A percentile compares a stretch with the other conserved stretches of the same genome.
phyloP scores from a whole-genome alignment of 2,888 invertebrate species.

The Catonia carolina region DNA sequence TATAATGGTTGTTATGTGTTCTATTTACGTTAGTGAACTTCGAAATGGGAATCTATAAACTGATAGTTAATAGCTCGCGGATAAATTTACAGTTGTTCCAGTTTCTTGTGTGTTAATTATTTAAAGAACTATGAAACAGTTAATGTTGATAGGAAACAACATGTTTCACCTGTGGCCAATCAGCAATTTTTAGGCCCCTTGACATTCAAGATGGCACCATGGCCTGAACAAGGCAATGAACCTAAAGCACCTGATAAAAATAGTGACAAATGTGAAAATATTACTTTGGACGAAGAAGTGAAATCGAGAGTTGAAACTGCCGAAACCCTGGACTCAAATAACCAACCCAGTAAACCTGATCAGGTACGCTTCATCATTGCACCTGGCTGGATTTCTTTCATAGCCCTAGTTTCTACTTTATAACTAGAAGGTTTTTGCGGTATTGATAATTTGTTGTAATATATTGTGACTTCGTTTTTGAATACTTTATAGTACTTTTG shows the following conservation, averaged over 20 bases:
- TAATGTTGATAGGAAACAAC: slow-evolving; percentile 7
- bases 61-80: no score
- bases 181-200: slow-evolving; percentile 28
- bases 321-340: slow-evolving; percentile 43
- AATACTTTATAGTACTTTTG: no score
- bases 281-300: not conserved
- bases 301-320: slow-evolving; percentile 44
- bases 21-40: no score
- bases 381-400: no score
- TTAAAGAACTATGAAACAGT: not conserved
- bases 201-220: slow-evolving; percentile 63
- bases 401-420: slow-evolving; percentile 36
- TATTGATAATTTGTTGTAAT: slow-evolving; percentile 40
- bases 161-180: slow-evolving; percentile 26
- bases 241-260: slow-evolving; percentile 67
- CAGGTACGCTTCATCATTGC: slow-evolving; percentile 44
- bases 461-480: no score
- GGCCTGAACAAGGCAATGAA: slow-evolving; percentile 68
- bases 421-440: slow-evolving; percentile 37
- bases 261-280: slow-evolving; percentile 42
- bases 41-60: no score
- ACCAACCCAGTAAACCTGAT: slow-evolving; percentile 43
- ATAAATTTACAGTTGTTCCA: no score
- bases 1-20: no score
- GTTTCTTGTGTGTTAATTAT: no score